Base-by-base conservation (phyloP, 2,113 vertebrate species). In the Ceyx margarethae region DNA sequence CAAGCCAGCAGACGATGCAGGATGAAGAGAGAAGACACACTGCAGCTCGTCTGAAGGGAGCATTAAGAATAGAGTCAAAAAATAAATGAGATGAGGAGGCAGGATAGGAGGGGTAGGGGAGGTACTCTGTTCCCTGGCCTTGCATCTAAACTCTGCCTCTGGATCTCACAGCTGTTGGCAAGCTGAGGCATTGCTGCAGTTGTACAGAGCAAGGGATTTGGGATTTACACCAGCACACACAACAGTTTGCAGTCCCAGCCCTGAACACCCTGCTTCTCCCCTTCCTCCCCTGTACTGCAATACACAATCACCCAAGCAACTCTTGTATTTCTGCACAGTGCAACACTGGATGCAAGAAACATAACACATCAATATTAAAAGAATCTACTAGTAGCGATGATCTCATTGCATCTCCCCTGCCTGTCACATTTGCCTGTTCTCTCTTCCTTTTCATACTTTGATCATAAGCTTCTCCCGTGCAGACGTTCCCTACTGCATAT, bases 401-500 rank as follows among this genome's bases (percentile, higher is more conserved):
- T 60, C 73, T 90, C 94, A 80, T 8, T 43, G 65, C 66, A 71
- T 43, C 74, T 89, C 86, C 77, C 43, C n/a, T 81, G 75, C 67
- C 71, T 42, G 31, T 69, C 87, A 89, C 61, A 2, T 75, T 78
- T 43, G 35, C 68, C 86, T 23, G 19, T 69, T 86, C 37, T 46
- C 86, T 64, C n/a, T 89, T 33, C 45, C 13, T 45, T 87, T 57
- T 20, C 65, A 15, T 74, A 81, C 91, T 93, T 88, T 33, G 68
- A 86, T 58, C 33, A 8, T 3, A 13, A 85, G 83, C 76, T 83
- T 79, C 69, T 13, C 83, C 50, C 60, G 54, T 37, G 80, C 80
- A 56, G 65, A 43, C 45, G 0, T 45, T 74, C 20, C 9, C 76
- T 0, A 2, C 64, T 29, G 67, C 3, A 0, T 15, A 8, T 14